Conservation (phyloP, 2,888 invertebrate genomes). For the Drosophila picticornis region DNA sequence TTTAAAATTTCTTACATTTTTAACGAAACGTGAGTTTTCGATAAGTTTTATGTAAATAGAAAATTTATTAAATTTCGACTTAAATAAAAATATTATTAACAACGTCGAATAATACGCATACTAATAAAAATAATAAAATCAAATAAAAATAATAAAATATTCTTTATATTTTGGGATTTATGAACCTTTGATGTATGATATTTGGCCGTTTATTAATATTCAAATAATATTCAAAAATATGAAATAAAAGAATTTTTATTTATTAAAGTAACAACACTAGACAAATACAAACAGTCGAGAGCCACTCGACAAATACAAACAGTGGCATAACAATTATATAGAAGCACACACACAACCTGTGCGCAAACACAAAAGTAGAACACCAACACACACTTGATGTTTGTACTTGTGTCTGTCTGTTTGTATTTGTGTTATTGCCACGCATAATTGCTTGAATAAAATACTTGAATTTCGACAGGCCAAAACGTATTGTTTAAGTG, state of each 20-base stretch:
- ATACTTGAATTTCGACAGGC: slow-evolving; percentile 39
- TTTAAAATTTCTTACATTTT: not conserved
- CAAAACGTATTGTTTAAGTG: slow-evolving; percentile 15
- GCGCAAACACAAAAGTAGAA: slow-evolving; percentile 8
- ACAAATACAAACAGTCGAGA: slow-evolving; percentile 25
- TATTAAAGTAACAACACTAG: slow-evolving; percentile 13
- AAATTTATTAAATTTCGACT: not conserved
- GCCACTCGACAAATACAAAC: slow-evolving; percentile 31
- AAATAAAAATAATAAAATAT: not conserved
- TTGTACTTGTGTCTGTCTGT: not conserved
- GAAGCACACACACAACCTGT: slow-evolving; percentile 1
- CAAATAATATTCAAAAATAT: not conserved
- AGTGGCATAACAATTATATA: slow-evolving; percentile 34
- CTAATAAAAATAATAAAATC: not conserved
- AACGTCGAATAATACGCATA: not conserved
- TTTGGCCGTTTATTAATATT: not conserved
- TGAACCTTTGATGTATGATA: not conserved
- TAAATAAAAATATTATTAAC: not conserved
- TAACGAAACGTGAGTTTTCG: not conserved
- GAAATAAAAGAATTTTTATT: not conserved
- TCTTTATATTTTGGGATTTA: not conserved
- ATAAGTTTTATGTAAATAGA: not conserved
- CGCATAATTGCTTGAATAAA: slow-evolving; percentile 66
- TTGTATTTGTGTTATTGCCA: slow-evolving; percentile 35
- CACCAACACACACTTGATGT: slow-evolving; percentile 3